Evolutionary conservation across 1,140 invertebrate species (phyloP).

Genomic region (Mactra quadrangularis): DNA sequence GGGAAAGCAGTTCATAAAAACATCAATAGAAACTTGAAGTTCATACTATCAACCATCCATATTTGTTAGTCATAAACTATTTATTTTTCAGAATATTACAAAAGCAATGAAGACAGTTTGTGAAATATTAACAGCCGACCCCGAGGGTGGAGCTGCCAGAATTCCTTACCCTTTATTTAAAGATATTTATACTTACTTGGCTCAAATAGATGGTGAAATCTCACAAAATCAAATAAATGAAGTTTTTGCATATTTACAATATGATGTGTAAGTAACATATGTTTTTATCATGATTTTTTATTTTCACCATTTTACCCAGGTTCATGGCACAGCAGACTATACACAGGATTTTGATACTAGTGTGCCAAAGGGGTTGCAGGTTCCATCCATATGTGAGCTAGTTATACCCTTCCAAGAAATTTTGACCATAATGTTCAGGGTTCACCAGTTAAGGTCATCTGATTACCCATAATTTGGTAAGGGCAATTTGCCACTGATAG

Average conservation of each 20-base stretch:
- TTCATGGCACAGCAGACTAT: no score
- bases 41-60: no score
- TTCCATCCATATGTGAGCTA: no score
- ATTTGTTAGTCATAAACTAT: not conserved
- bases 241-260: constrained; percentile 79
- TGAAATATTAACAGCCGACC: constrained; percentile 91
- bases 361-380: no score
- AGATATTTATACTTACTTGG: constrained; percentile 89
- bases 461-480: no score
- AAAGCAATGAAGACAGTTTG: constrained; percentile 92
- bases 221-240: constrained; percentile 81
- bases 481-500: no score
- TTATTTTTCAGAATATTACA: constrained; percentile 87
- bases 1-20: no score
- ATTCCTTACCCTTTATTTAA: constrained; percentile 89
- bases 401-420: no score
- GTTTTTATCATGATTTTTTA: not conserved
- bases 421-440: no score
- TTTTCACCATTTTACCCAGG: not conserved
- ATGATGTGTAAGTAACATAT: constrained; percentile 81
- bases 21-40: no score
- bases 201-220: constrained; percentile 87
- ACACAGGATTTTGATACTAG: no score
- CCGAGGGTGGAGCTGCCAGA: constrained; percentile 90
- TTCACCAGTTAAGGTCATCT: no score